phyloP scores from a whole-genome alignment of 2,888 invertebrate species.

The Sphinx pinastri region DNA sequence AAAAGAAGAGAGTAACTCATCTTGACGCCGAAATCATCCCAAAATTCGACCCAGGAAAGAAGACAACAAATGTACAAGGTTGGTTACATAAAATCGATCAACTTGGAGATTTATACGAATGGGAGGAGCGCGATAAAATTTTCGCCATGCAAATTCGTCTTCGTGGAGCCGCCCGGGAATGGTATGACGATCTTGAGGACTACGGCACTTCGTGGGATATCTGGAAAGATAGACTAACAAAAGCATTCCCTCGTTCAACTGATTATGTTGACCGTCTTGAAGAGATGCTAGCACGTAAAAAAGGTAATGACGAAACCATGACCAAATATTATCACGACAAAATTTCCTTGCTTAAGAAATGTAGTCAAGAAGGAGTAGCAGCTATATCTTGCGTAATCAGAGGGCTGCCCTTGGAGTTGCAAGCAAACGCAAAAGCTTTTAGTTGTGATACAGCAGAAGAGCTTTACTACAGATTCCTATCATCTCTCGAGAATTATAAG shows the following conservation, averaged over 20 bases:
- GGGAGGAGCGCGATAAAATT: constrained; percentile 33
- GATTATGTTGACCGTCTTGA: constrained; percentile 47
- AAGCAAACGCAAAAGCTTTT: constrained; percentile 42
- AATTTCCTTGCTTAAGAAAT: constrained; percentile 41
- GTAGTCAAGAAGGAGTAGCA: constrained; percentile 35
- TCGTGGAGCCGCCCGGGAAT: constrained; percentile 40
- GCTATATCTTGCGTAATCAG: constrained; percentile 40
- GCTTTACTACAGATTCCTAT: constrained; percentile 39
- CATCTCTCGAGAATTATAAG: constrained; percentile 37
- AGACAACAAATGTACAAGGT: constrained; percentile 33
- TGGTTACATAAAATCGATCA: constrained; percentile 49
- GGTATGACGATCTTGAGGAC: constrained; percentile 42
- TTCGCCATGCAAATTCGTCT: constrained; percentile 41
- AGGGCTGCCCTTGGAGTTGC: constrained; percentile 36
- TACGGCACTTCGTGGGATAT: constrained; percentile 37
- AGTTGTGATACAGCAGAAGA: constrained; percentile 37
- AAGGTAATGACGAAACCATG: constrained; percentile 43
- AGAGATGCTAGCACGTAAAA: constrained; percentile 42
- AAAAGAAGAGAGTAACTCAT: too few species aligned
- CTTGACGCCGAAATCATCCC: constrained; percentile 36
- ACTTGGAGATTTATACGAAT: constrained; percentile 43
- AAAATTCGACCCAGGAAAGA: constrained; percentile 37
- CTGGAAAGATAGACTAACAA: constrained; percentile 42
- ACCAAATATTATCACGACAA: constrained; percentile 48
- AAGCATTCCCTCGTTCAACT: constrained; percentile 39